phyloP scores from a whole-genome alignment of 92 coral and sea anemone genomes.

The Palythoa heliodiscus region DNA sequence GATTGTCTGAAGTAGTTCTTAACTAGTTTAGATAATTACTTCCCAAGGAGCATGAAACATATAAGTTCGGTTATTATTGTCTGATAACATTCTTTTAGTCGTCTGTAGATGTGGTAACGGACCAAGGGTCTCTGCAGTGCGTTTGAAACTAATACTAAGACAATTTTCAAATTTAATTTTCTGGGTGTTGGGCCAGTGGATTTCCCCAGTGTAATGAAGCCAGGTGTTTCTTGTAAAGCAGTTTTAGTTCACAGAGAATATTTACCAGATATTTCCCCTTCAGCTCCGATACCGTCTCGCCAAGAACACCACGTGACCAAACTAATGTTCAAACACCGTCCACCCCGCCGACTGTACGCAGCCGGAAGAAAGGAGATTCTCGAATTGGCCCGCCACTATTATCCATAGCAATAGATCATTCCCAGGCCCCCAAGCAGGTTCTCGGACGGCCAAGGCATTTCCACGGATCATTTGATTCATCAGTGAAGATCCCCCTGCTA shows the following conservation, averaged over 20 bases:
- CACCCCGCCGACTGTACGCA: conserved; percentile 85
- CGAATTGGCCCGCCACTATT: conserved; percentile 42
- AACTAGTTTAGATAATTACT: too few species aligned
- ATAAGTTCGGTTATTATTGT: too few species aligned
- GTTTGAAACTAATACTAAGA: too few species aligned
- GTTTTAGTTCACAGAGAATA: neutral
- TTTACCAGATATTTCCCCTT: neutral
- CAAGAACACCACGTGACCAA: conserved; percentile 48
- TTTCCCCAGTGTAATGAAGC: too few species aligned
- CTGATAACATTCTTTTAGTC: too few species aligned
- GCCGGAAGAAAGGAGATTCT: conserved; percentile 69
- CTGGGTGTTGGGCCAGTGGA: too few species aligned
- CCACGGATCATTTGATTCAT: conserved; percentile 15
- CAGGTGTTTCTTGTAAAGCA: neutral
- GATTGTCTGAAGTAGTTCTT: too few species aligned
- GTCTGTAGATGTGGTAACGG: too few species aligned
- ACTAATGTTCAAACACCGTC: conserved; percentile 64
- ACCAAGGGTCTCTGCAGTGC: too few species aligned
- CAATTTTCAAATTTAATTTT: too few species aligned
- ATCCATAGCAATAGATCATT: conserved; percentile 35
- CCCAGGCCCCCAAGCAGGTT: conserved; percentile 32
- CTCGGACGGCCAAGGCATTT: conserved; percentile 19
- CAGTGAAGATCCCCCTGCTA: conserved; percentile 50
- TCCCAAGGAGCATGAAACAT: too few species aligned
- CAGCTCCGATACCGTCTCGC: conserved; percentile 50